Base-by-base conservation (phyloP, 1,140 invertebrate species). In the Cyrtorhinus lividipennis region DNA sequence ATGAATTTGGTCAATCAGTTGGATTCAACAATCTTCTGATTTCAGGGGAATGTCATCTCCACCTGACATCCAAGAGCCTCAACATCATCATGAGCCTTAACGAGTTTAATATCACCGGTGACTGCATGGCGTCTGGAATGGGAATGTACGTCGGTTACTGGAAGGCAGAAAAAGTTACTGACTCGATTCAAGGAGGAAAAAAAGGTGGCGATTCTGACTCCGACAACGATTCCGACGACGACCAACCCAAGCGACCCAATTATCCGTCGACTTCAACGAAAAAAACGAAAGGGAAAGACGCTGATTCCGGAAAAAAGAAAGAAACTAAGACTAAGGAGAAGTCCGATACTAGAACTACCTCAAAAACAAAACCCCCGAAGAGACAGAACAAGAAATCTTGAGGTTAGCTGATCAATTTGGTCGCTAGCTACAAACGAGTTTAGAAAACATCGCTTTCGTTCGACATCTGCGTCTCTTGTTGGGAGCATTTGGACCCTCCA, bases 1-100 rank as follows among this genome's bases (percentile, higher is more conserved):
- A n/a, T n/a, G n/a, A n/a, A n/a, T n/a, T n/a, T n/a, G n/a, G n/a
- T n/a, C n/a, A n/a, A n/a, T n/a, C n/a, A n/a, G n/a, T n/a, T n/a
- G n/a, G n/a, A n/a, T n/a, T n/a, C n/a, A n/a, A n/a, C n/a, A n/a
- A n/a, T n/a, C n/a, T n/a, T 38, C 15, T 38, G 30, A 8, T 38
- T 15, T 38, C 48, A 53, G 48, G 48, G 18, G 10, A 53, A 53
- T 24, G 61, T 2, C 27, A 44, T 23, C 15, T 45, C 24, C 44
- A 65, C 46, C 20, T 65, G 24, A 13, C 24, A 24, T 58, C 60
- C 18, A 5, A n/a, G 18, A 8, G 26, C 15, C 26, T 18, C 23
- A 46, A 46, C 20, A 60, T 60, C 5, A 65, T 65, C 56, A 25
- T 62, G 10, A 58, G 27, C 44, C 56, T 65, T 18, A 65, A 65